These are phyloP conservation scores for Phocoena phocoena DNA, from an alignment of 2,113 vertebrate species.

Conservation along the genomic window DNA sequence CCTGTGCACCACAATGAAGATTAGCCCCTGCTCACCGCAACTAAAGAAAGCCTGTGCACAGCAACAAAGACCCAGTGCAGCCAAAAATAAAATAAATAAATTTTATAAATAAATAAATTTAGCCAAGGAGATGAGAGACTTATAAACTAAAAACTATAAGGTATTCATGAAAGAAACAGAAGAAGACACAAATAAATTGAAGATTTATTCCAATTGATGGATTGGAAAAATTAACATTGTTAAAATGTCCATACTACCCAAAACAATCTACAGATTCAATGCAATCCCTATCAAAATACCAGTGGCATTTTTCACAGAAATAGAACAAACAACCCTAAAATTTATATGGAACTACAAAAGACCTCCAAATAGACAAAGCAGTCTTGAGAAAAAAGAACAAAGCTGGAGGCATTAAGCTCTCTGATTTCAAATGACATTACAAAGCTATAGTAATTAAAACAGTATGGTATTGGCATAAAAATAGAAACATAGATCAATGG, in stretches of 20 bases:
- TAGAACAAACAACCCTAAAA: not conserved
- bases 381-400: not conserved
- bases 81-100: no score
- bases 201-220: no score
- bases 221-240: not conserved
- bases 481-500: not conserved
- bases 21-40: accelerated
- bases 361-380: not conserved
- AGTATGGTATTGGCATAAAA: not conserved
- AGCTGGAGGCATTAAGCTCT: not conserved
- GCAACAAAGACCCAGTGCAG: no score
- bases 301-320: not conserved
- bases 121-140: not conserved
- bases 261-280: not conserved
- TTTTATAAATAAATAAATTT: not conserved
- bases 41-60: no score
- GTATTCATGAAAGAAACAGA: not conserved
- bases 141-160: not conserved
- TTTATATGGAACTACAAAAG: no score
- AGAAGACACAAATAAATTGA: not conserved
- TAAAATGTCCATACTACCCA: not conserved
- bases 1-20: no score
- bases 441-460: not conserved
- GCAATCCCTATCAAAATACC: not conserved
- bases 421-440: not conserved